These are phyloP conservation scores for Zosterops lateralis DNA, from an alignment of 2,113 vertebrate species.

Conservation along the genomic window DNA sequence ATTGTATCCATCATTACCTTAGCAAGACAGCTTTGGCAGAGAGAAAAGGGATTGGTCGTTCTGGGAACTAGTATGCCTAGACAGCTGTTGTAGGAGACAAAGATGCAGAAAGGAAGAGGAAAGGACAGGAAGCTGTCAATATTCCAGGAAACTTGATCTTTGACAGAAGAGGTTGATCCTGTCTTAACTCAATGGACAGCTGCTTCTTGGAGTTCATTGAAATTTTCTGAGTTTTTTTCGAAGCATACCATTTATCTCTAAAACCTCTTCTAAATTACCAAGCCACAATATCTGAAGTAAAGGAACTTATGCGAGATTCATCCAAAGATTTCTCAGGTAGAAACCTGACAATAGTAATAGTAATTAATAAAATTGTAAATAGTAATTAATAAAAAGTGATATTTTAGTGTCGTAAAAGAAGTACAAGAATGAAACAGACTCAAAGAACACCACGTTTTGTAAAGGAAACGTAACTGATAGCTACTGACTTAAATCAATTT, in stretches of 20 bases:
- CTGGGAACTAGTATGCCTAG: neutral
- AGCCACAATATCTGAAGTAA: neutral
- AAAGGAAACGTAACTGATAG: neutral
- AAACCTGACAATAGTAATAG: neutral
- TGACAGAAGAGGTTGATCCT: neutral
- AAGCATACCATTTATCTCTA: neutral
- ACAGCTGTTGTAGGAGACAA: neutral
- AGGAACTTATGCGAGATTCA: rapidly evolving
- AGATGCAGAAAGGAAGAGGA: neutral
- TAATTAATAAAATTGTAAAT: too few relatives aligned
- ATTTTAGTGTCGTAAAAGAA: neutral
- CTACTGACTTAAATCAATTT: neutral
- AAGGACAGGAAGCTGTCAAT: neutral
- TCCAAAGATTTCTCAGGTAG: neutral
- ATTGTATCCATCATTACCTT: neutral
- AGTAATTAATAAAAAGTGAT: neutral
- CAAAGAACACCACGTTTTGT: neutral
- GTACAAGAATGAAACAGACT: neutral
- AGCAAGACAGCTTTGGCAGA: neutral
- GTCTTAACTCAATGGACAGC: neutral
- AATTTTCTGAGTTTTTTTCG: neutral
- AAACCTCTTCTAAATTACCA: neutral
- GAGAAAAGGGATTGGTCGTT: neutral
- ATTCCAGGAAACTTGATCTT: neutral
- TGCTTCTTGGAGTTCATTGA: neutral